Evolutionary conservation across 2,113 vertebrate genomes (phyloP).

Genomic region (Myodes glareolus): DNA sequence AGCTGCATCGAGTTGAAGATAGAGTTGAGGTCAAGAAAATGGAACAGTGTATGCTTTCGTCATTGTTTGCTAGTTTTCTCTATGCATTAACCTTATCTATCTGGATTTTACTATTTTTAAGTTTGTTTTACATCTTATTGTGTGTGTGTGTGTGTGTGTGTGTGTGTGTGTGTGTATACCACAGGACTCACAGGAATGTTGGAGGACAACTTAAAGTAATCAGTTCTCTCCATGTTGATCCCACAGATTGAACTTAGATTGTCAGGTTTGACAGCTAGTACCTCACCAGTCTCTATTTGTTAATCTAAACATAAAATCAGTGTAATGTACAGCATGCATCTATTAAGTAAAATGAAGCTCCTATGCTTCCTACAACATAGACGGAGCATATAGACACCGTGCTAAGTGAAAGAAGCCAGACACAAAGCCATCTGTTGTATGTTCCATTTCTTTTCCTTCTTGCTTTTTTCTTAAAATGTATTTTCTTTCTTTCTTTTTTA

Average conservation of each 20-base stretch:
- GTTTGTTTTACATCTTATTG: background rate
- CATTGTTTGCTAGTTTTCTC: background rate
- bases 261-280: background rate
- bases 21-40: background rate
- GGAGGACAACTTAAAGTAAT: background rate
- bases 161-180: background rate
- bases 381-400: background rate
- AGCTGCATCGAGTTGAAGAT: background rate
- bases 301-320: conserved; percentile 10
- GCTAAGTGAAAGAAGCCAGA: conserved; percentile 20
- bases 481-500: too few species aligned
- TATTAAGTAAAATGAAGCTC: conserved; percentile 21
- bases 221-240: background rate
- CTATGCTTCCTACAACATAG: background rate
- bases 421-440: background rate
- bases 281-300: background rate
- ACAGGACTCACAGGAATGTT: too few species aligned
- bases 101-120: background rate
- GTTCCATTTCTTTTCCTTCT: background rate
- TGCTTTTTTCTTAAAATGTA: too few species aligned
- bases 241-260: background rate
- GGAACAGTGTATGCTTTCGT: background rate
- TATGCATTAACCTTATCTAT: background rate
- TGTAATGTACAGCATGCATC: background rate
- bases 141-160: background rate